Base-by-base conservation (phyloP, 2,888 invertebrate species). In the Timandra comae region DNA sequence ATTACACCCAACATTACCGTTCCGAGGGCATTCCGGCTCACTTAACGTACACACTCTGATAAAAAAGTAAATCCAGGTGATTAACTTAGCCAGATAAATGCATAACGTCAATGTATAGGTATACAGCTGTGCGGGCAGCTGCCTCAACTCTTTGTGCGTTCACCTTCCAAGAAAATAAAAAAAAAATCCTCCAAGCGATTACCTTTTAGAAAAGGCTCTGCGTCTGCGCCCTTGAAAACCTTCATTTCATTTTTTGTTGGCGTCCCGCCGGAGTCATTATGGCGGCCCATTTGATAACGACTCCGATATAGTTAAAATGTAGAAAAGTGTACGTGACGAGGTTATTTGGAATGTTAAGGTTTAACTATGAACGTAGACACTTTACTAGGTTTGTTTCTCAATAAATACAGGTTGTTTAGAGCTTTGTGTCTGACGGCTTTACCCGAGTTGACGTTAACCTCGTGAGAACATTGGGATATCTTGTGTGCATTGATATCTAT, bases 111-210 rank as follows among this genome's bases (percentile, higher is more conserved):
- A 27, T 12, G 10, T 52, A 46, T 46, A n/a, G n/a, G n/a, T n/a
- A 50, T 62, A 70, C 79, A 75, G 81, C 74, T 82, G 81, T 64
- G n/a, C n/a, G n/a, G 53, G 63, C 84, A 82, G 77, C 81, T 82
- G 81, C 56, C 55, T 58, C 55, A 68, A 63, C 66, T 70, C 78
- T 75, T 75, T 81, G 76, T 79, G 46, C 56, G 57, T 57, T 51
- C 40, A 53, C 62, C 64, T 71, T 72, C 72, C 55, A 67, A 52
- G 72, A 65, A 73, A 67, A 59, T 40, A 44, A 56, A 67, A 68
- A 65, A 73, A 75, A 72, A 68, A 56, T 45, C 59, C 63, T 61
- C 52, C n/a, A 45, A 63, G 51, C 71, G 72, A 79, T 79, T 78
- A 78, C 76, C 71, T 76, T 80, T 73, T 70, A 70, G 72, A 72